Evolutionary conservation across 2,113 vertebrate genomes (phyloP), one percentile per base, ranked within the genome.

Genomic region (Pseudorasbora parva): DNA sequence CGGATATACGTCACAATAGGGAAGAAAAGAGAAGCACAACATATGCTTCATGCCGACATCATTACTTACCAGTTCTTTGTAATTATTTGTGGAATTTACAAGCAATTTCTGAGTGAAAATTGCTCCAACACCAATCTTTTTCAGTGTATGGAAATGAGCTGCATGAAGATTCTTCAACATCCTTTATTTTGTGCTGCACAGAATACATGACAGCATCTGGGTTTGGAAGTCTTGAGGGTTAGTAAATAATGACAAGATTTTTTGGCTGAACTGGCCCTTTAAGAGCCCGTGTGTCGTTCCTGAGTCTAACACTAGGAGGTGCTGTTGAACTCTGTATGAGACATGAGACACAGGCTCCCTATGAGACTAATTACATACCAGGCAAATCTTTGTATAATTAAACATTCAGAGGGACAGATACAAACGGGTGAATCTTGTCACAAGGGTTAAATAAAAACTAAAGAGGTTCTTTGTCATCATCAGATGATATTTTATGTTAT

Each of bases 311-410:
- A 75, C 25, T 21, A n/a, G 17, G 49, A 27, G 73, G 73, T 4
- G 27, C 49, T 75, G 72, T 54, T 75, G 45, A 74, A 49, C 71
- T 73, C 43, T 27, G 9, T 1, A 68, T 68, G 64, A 37, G 30
- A 68, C 64, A 68, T 5, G 37, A 21, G 4, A 41, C 17, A 41
- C 17, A 41, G 19, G 10, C 25, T 62, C 59, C 23, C 59, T 14
- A 11, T 60, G 59, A 27, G 59, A 68, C 64, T 37, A 21, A 37
- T 68, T 68, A 37, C 17, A 21, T 37, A 37, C 30, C 14, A 73
- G 43, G 14, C 71, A 47, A 17, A 73, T 49, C 23, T 68, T 11
- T 41, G 33, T 41, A 41, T 69, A 69, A 12, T 69, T 41, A n/a
- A 69, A 69, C 9, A 69, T 69, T 69, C 66, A 69, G 19, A 5